Conservation (phyloP, 2,797 vertebrate genomes). For the Macrochelys suwanniensis region DNA sequence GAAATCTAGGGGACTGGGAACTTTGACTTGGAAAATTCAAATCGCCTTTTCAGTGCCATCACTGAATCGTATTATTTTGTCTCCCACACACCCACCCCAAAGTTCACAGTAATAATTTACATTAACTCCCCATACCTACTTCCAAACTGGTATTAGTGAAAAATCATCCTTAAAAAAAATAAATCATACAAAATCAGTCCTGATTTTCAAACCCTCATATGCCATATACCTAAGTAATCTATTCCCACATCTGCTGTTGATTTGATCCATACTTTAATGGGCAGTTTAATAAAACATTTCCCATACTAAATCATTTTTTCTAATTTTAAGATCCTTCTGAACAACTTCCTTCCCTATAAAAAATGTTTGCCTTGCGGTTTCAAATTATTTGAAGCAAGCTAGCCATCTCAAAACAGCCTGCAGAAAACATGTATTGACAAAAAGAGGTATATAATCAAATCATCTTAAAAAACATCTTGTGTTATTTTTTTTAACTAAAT, state of each 20-base stretch:
- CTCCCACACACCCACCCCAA: fast-evolving
- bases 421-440: conserved; percentile 58
- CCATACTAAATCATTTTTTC: background rate
- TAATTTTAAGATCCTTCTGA: conserved; percentile 68
- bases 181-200: conserved; percentile 4
- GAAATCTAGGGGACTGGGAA: background rate
- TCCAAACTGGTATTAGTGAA: background rate
- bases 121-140: background rate
- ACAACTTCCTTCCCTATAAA: conserved; percentile 15
- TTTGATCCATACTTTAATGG: background rate
- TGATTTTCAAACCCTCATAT: background rate
- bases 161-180: background rate
- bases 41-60: background rate
- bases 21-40: background rate
- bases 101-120: background rate
- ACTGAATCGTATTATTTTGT: background rate
- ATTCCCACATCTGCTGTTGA: background rate
- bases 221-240: background rate
- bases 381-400: conserved; percentile 63
- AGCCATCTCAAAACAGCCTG: conserved; percentile 51
- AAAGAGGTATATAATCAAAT: conserved; percentile 55
- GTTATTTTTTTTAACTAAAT: conserved; percentile 53
- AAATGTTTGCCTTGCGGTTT: conserved; percentile 50
- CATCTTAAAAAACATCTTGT: conserved; percentile 45
- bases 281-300: conserved; percentile 9